A percentile compares a stretch with the other conserved stretches of the same genome.
Evolutionary conservation across 2,113 vertebrate genomes (phyloP).

Genomic region (Ammodytes marinus): DNA sequence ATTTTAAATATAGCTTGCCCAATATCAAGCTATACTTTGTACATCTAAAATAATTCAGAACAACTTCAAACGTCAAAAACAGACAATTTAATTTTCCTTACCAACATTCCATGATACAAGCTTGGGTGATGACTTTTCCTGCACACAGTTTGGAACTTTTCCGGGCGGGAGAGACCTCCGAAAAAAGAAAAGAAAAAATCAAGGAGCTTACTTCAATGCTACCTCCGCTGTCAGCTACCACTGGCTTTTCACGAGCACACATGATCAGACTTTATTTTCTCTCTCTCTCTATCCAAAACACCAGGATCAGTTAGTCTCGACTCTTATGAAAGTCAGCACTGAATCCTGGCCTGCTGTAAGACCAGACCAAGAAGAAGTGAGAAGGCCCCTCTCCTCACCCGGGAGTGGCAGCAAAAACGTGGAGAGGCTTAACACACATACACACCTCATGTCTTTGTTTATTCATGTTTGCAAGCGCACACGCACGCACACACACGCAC

Average conservation of each 20-base stretch:
- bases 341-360: slow-evolving; percentile 73
- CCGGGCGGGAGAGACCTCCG: slow-evolving; percentile 10
- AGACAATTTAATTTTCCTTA: slow-evolving; percentile 61
- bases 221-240: slow-evolving; percentile 20
- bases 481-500: slow-evolving; percentile 40
- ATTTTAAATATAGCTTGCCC: background rate
- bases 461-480: slow-evolving; percentile 32
- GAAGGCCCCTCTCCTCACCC: slow-evolving; percentile 78
- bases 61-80: background rate
- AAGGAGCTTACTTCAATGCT: slow-evolving; percentile 7
- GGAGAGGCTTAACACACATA: slow-evolving; percentile 66
- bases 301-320: slow-evolving; percentile 49
- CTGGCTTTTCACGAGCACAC: slow-evolving; percentile 8
- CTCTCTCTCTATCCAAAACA: slow-evolving; percentile 25
- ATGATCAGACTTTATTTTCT: slow-evolving; percentile 30
- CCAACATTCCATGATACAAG: slow-evolving; percentile 45
- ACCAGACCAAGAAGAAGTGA: slow-evolving; percentile 79
- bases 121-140: slow-evolving; percentile 21
- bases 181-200: background rate
- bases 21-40: background rate
- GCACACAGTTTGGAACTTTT: slow-evolving; percentile 40
- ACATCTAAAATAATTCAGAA: background rate
- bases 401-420: slow-evolving; percentile 71
- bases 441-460: slow-evolving; percentile 17
- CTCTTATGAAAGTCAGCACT: slow-evolving; percentile 68